Conservation (phyloP, 2,888 invertebrate species). For the Ethmia dodecea region DNA sequence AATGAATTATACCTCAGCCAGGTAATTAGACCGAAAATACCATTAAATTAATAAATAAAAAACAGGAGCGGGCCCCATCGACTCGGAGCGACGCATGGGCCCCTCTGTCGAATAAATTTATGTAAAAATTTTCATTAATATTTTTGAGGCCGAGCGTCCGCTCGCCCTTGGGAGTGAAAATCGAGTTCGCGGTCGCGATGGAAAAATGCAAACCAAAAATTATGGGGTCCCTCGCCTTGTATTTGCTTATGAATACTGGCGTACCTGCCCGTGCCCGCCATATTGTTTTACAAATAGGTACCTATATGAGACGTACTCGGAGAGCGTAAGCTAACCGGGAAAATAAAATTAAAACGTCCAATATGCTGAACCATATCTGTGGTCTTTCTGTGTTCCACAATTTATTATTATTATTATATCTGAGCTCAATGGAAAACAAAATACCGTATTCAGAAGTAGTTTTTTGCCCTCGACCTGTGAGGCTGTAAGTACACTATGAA, state of each 20-base stretch:
- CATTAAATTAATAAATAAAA: constrained; percentile 78
- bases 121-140: constrained; percentile 79
- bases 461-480: constrained; percentile 29
- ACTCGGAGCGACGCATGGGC: constrained; percentile 56
- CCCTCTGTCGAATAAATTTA: constrained; percentile 77
- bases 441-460: not conserved
- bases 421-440: not conserved
- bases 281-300: constrained; percentile 47
- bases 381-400: too few species aligned
- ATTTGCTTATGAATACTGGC: constrained; percentile 74
- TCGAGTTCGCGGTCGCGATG: constrained; percentile 76
- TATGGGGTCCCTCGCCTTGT: constrained; percentile 74
- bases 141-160: constrained; percentile 74
- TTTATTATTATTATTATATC: too few species aligned
- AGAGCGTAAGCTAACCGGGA: too few species aligned
- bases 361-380: too few species aligned
- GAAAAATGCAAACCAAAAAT: constrained; percentile 78
- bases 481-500: constrained; percentile 59
- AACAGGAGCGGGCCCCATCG: constrained; percentile 65
- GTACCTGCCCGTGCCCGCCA: constrained; percentile 46
- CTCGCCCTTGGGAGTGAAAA: constrained; percentile 72
- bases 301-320: constrained; percentile 45
- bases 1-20: constrained; percentile 74
- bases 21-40: constrained; percentile 77
- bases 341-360: constrained; percentile 55